Evolutionary conservation across 1,140 invertebrate genomes (phyloP).

Genomic region (Rhysida immarginata): DNA sequence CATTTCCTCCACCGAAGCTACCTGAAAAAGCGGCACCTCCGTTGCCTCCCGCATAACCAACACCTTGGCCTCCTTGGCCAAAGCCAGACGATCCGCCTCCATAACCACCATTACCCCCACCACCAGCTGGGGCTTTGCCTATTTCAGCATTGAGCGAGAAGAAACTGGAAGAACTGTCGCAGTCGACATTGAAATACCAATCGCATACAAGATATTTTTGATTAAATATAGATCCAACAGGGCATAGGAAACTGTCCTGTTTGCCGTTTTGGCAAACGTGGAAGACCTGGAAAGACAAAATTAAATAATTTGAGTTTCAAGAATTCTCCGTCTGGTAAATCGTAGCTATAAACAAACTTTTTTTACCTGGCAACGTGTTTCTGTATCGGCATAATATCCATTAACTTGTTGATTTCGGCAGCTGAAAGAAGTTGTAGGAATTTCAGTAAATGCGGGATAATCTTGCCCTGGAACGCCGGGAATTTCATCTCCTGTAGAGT

Average conservation of each 20-base stretch:
- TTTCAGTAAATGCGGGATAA: constrained; percentile 31
- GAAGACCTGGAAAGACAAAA: constrained; percentile 7
- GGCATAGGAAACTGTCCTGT: constrained; percentile 19
- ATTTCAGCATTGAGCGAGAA: not conserved
- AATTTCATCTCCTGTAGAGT: too few species aligned
- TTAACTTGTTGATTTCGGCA: constrained; percentile 7
- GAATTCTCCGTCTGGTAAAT: not conserved
- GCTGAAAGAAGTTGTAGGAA: constrained; percentile 17
- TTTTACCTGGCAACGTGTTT: constrained; percentile 12
- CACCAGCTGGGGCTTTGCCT: not conserved
- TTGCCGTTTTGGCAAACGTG: constrained; percentile 21
- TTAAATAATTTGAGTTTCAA: not conserved
- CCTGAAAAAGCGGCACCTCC: not conserved
- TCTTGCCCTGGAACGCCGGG: constrained; percentile 23
- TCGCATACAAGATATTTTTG: constrained; percentile 19
- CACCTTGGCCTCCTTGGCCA: not conserved
- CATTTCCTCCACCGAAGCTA: too few species aligned
- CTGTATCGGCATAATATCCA: constrained; percentile 13
- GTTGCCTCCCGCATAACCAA: not conserved
- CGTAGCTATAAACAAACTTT: not conserved
- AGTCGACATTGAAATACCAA: constrained; percentile 22
- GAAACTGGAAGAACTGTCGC: constrained; percentile 3
- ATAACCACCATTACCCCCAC: not conserved
- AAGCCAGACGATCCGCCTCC: not conserved
- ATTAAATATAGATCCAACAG: constrained; percentile 21